Conservation (phyloP, 2,888 invertebrate genomes). For the Lasioglossum zephyrum region DNA sequence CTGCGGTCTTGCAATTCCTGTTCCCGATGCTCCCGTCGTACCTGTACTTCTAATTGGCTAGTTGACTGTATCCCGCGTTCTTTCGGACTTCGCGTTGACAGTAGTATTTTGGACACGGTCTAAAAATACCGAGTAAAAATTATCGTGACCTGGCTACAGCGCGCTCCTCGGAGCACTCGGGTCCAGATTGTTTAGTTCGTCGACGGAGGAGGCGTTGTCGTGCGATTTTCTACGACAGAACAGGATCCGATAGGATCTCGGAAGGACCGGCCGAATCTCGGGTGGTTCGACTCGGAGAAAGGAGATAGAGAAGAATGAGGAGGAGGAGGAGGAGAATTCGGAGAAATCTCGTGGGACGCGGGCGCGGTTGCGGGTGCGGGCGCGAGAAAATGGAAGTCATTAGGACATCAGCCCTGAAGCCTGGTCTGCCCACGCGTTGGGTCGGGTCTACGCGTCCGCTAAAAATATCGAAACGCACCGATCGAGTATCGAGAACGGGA, state of each 20-base stretch:
- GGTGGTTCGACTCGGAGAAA: neutral
- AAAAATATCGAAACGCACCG: slow-evolving; percentile 77
- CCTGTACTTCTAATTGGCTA: slow-evolving; percentile 37
- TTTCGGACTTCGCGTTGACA: slow-evolving; percentile 53
- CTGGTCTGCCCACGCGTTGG: slow-evolving; percentile 63
- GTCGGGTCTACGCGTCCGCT: slow-evolving; percentile 72
- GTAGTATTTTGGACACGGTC: slow-evolving; percentile 44
- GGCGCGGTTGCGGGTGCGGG: neutral
- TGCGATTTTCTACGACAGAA: neutral
- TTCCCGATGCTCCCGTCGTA: neutral
- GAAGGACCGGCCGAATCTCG: neutral
- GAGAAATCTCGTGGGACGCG: neutral
- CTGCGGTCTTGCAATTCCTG: too few species aligned
- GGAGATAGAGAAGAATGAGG: neutral
- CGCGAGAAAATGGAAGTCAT: slow-evolving; percentile 64
- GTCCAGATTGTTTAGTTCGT: slow-evolving; percentile 22
- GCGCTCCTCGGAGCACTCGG: slow-evolving; percentile 25
- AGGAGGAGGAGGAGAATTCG: neutral
- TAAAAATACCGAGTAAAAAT: slow-evolving; percentile 55
- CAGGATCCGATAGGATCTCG: neutral
- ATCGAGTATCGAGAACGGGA: slow-evolving; percentile 77
- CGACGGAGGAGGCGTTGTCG: neutral
- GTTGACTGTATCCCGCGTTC: slow-evolving; percentile 45
- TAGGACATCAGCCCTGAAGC: slow-evolving; percentile 68
- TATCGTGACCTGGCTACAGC: slow-evolving; percentile 46